phyloP scores from a whole-genome alignment of 1,140 invertebrate genomes.

The Gryllus bimaculatus region DNA sequence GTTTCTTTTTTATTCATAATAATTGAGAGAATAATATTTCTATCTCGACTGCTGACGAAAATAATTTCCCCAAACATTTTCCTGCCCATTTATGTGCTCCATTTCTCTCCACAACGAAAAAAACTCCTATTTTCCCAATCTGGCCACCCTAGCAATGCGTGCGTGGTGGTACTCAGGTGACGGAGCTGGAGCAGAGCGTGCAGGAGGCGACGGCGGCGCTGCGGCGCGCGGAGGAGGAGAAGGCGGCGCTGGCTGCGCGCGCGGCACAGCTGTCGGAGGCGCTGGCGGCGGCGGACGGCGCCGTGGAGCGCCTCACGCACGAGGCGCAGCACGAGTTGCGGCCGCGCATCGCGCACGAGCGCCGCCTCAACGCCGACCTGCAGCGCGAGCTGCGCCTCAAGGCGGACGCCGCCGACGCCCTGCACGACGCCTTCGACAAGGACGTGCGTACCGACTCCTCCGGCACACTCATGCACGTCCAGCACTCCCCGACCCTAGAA shows the following conservation, averaged over 20 bases:
- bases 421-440: background rate
- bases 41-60: no score
- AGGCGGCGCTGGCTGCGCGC: no score
- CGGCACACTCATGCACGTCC: no score
- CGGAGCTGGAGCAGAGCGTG: background rate
- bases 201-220: background rate
- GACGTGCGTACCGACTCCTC: background rate
- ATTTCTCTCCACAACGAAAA: no score
- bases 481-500: no score
- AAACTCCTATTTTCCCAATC: no score
- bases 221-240: background rate
- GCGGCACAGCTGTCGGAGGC: background rate
- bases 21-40: no score
- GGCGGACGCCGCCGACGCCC: background rate
- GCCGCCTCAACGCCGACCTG: background rate
- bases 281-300: background rate
- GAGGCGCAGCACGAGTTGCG: background rate
- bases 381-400: background rate
- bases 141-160: no score
- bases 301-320: background rate
- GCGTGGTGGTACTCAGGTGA: background rate
- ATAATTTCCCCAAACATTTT: no score
- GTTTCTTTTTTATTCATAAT: no score
- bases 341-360: background rate
- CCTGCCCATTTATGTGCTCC: no score